Percentiles rank a stretch among this genome's conserved stretches.
Conservation (phyloP, 30 jellyfish, hydroid and myxozoan genomes). For the Cassiopea xamachana region DNA sequence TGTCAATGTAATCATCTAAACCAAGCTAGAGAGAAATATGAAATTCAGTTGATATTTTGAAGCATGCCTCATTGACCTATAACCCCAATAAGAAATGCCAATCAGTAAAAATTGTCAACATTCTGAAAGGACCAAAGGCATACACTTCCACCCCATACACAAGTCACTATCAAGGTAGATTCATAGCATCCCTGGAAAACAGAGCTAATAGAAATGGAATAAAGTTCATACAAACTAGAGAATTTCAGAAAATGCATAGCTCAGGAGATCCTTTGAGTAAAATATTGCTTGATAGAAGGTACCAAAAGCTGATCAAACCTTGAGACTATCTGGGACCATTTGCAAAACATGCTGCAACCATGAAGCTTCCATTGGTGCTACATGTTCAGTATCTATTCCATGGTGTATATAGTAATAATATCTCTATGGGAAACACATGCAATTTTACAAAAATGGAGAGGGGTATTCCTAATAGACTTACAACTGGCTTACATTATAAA, state of each 20-base stretch:
- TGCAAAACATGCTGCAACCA: slow-evolving; percentile 93
- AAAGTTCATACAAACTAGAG: no score
- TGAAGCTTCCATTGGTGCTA: slow-evolving; percentile 98
- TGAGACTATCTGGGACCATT: slow-evolving; percentile 90
- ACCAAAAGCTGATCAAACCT: slow-evolving; percentile 52
- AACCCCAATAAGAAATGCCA: no score
- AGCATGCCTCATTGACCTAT: no score
- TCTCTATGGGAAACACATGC: slow-evolving; percentile 62
- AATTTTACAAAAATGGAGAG: background rate
- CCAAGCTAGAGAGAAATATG: slow-evolving; percentile 50
- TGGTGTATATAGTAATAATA: slow-evolving; percentile 95
- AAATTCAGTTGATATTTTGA: background rate
- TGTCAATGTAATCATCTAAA: slow-evolving; percentile 76
- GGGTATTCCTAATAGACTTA: background rate
- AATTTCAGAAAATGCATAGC: no score
- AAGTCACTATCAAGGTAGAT: no score
- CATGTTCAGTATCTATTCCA: slow-evolving; percentile 98
- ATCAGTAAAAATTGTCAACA: no score
- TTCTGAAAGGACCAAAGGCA: no score
- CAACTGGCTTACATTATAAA: background rate
- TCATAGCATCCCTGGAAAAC: no score
- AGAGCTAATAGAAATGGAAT: no score
- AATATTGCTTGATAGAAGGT: background rate
- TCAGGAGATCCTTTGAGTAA: no score
- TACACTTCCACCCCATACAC: no score